Base-by-base conservation (phyloP, 1,140 invertebrate genomes). In the Papilio xuthus region DNA sequence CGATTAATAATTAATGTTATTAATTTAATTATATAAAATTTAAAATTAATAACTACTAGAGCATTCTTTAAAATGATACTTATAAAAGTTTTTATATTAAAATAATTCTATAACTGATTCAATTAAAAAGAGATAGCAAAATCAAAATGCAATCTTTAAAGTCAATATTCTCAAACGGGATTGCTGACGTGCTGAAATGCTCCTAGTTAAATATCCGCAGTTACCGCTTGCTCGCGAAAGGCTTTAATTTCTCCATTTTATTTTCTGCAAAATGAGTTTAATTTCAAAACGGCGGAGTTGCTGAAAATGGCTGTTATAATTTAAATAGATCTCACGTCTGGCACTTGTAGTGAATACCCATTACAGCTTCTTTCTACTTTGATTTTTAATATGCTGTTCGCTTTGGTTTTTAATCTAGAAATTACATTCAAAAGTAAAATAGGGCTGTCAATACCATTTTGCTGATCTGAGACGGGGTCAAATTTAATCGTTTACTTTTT, bases 271-370 rank as follows among this genome's bases (percentile, higher is more conserved):
- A 60, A 67, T 28, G 32, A 67, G 13, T 28, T 67, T 1, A 26
- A 26, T 67, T 67, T 32, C 0, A 67, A 28, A 32, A 67, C 26
- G 6, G 56, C 56, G 9, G 26, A 32, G 26, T 67, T 67, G 28
- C 26, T 67, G 60, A 12, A 67, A 67, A 67, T 67, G 60, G 60
- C 60, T 67, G 13, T 67, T 67, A 63, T 28, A 63, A 28, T 63
- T 28, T 28, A 28, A 67, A 67, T 67, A 67, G 1, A 67, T 67
- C 9, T 67, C 60, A 67, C 26, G 60, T 67, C 26, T 67, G 15
- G 3, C 60, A 67, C 60, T 67, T 67, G 60, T 67, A 28, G 23
- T 6, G 60, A 67, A 67, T 32, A 15, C 23, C 26, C 15, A 67
- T 15, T 67, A 67, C 60, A 28, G 2, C 13, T 6, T 50, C 15